Base-by-base conservation (phyloP, 2,113 vertebrate species). In the Nerophis ophidion region DNA sequence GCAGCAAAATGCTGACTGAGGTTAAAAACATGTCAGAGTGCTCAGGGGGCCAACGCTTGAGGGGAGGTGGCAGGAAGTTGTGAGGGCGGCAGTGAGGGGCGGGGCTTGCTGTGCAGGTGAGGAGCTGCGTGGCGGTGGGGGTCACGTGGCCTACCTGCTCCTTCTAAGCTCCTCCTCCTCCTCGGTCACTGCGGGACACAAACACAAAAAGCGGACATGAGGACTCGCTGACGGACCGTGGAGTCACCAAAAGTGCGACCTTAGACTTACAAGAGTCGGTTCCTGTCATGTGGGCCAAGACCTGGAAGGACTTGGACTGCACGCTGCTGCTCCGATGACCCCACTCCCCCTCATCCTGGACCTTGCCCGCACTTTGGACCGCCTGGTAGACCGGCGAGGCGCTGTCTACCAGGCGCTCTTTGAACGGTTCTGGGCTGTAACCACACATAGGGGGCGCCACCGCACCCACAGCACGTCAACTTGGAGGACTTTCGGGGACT, bases 371-470 rank as follows among this genome's bases (percentile, higher is more conserved):
- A 45, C 78, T 91, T 85, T 92, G 91, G 66, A 98, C 92, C 12
- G 96, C 96, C 91, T 95, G 96, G 73, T 96, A 99, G 70, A 99
- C 95, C 0, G 93, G 92, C 4, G 96, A 98, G 74, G 92, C 83
- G 71, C 93, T 93, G 88, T 95, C 93, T 76, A 96, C 81, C 0
- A 91, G 79, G 61, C 84, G 85, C 2, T 94, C 95, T 86, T 90
- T 95, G 87, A 93, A 59, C 48, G 91, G 91, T 59, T 93, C 86
- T 66, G 85, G 60, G 89, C 95, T 98, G 91, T 49, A 91, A 92
- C 80, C 89, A 77, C 79, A 91, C 84, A 92, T 79, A 89, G 81
- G 34, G 70, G 68, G 44, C 87, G 49, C 68, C 84, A 66, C 14
- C 40, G 75, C 66, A 70, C 33, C 8, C 40, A 53, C n/a, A 42